Percentiles rank a stretch among this genome's conserved stretches.
Conservation (phyloP, 2,888 invertebrate species). For the Scotopteryx bipunctaria region DNA sequence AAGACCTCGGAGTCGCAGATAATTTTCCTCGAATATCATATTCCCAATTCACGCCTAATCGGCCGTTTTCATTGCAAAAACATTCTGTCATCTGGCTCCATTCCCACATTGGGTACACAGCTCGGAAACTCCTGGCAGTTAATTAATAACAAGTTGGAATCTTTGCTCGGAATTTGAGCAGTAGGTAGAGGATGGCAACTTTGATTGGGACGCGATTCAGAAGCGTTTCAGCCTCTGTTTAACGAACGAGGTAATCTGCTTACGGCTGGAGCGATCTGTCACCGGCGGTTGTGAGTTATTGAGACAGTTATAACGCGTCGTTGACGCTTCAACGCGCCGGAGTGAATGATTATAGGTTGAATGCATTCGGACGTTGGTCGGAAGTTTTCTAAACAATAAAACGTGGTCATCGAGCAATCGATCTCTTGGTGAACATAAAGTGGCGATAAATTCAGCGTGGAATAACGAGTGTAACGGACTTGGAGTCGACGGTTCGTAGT, state of each 20-base stretch:
- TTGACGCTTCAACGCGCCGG: slow-evolving; percentile 50
- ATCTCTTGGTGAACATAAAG: slow-evolving; percentile 48
- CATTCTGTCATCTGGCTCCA: slow-evolving; percentile 49
- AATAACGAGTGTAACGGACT: slow-evolving; percentile 46
- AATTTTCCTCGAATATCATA: slow-evolving; percentile 46
- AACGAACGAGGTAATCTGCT: slow-evolving; percentile 55
- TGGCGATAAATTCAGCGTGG: slow-evolving; percentile 50
- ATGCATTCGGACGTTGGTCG: slow-evolving; percentile 39
- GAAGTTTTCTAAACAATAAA: slow-evolving; percentile 50
- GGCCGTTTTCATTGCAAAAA: slow-evolving; percentile 45
- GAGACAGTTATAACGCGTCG: slow-evolving; percentile 56
- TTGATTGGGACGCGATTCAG: slow-evolving; percentile 51
- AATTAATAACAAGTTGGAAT: slow-evolving; percentile 66
- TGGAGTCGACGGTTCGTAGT: slow-evolving; percentile 36
- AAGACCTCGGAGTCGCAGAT: slow-evolving; percentile 34
- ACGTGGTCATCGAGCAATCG: slow-evolving; percentile 46
- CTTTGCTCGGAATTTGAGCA: slow-evolving; percentile 45
- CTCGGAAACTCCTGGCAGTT: slow-evolving; percentile 46
- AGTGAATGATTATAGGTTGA: slow-evolving; percentile 50
- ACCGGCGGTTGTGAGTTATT: slow-evolving; percentile 50
- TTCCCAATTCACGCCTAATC: slow-evolving; percentile 51
- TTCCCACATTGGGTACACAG: slow-evolving; percentile 44
- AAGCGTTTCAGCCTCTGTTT: slow-evolving; percentile 31
- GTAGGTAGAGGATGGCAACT: slow-evolving; percentile 53
- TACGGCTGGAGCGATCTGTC: slow-evolving; percentile 54